Evolutionary conservation across 2,113 vertebrate species (phyloP), one percentile per base, ranked within the genome.

Genomic region (Pelodiscus sinensis): DNA sequence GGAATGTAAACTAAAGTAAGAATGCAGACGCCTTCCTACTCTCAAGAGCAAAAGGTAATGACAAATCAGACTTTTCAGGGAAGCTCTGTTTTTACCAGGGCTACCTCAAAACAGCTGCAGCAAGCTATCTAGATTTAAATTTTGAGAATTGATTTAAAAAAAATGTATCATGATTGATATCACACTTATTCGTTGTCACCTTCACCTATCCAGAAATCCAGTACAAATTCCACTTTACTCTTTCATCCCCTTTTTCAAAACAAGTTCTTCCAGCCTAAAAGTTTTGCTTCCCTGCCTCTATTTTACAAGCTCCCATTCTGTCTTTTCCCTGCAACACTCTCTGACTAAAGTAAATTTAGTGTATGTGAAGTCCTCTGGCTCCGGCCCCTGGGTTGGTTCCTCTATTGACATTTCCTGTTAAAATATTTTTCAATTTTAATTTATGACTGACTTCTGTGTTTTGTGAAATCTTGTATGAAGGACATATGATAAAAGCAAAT

Each of bases 391-490:
- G 8, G 38, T 44, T 22, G 83, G 84, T 35, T 80, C 73, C 80
- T 93, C 89, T 91, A 80, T 5, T 44, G 27, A 77, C 29, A 87
- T 21, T 35, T 84, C 84, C 91, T 73, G 79, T 94, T 88, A 88
- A 85, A 57, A 77, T 77, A 6, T 91, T 84, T 71, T 71, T 71
- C 16, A 31, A 35, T 84, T 92, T 82, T n/a, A 87, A 84, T 75
- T 92, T 60, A 88, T 73, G 86, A 38, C 82, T 91, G 89, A 85
- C 80, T 95, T 83, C 93, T 92, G 81, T 38, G 58, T 80, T 91
- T 93, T 65, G 89, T 92, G 81, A 94, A 94, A 94, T 44, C 57
- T 96, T 95, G 93, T 92, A 95, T 86, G 92, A 96, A 94, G 93
- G 55, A 90, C 50, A 84, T 65, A 89, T 89, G 55, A 86, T 85